Percentiles rank a stretch among this genome's conserved stretches.
These are phyloP conservation scores for Epinotia nisella DNA, from an alignment of 2,888 invertebrate genomes.

Conservation along the genomic window DNA sequence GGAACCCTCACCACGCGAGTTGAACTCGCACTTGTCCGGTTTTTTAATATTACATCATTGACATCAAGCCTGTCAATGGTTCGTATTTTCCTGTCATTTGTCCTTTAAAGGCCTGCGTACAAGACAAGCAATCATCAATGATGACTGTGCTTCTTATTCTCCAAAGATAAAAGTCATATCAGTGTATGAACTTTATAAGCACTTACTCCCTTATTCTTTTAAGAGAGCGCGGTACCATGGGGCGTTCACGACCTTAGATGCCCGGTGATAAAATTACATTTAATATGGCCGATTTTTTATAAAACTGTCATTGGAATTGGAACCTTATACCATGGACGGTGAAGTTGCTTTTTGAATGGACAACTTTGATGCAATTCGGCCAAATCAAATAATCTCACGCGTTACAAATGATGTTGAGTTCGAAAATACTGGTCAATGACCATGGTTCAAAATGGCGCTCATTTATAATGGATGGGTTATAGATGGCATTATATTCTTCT, in stretches of 20 bases:
- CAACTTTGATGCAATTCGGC: too few species aligned
- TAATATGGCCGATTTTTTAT: too few species aligned
- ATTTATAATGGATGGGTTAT: not conserved
- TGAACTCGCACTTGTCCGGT: too few species aligned
- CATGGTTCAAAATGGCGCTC: not conserved
- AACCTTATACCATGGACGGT: not conserved
- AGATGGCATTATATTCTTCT: too few species aligned
- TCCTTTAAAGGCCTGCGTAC: constrained; percentile 31
- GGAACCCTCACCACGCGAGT: too few species aligned
- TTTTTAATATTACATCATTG: too few species aligned
- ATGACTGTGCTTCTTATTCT: constrained; percentile 12
- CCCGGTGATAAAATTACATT: not conserved
- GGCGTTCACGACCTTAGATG: constrained; percentile 17
- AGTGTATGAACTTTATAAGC: not conserved
- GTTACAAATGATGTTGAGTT: constrained; percentile 9
- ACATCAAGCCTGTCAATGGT: constrained; percentile 12
- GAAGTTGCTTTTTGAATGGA: too few species aligned
- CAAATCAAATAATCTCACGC: too few species aligned
- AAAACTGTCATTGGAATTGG: too few species aligned
- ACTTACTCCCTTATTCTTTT: not conserved
- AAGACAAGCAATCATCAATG: constrained; percentile 26
- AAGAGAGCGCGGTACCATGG: not conserved
- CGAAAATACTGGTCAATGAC: constrained; percentile 14
- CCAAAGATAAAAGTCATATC: not conserved
- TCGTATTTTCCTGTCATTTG: constrained; percentile 31